A percentile compares a stretch with the other conserved stretches of the same genome.
Evolutionary conservation across 2,113 vertebrate species (phyloP).

Genomic region (Callospermophilus lateralis): DNA sequence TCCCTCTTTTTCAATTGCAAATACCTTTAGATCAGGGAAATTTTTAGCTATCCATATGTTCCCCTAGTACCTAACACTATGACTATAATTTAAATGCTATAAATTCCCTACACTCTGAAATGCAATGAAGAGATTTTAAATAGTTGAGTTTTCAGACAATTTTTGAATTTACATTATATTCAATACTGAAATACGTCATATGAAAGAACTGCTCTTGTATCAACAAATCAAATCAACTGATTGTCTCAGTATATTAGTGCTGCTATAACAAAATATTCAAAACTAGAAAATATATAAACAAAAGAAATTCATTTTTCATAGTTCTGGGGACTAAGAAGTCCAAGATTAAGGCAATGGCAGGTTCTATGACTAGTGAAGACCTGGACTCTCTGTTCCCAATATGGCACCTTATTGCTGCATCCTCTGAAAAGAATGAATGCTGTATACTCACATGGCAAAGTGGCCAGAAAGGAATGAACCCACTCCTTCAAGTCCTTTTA

Average conservation of each 20-base stretch:
- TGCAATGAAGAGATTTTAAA: slow-evolving; percentile 51
- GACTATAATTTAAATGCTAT: slow-evolving; percentile 42
- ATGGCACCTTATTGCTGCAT: background rate
- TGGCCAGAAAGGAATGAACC: background rate
- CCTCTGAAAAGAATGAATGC: background rate
- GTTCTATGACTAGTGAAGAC: background rate
- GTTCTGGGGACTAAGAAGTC: background rate
- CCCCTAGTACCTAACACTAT: slow-evolving; percentile 13
- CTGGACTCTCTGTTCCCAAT: background rate
- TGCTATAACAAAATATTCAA: background rate
- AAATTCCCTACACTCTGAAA: slow-evolving; percentile 49
- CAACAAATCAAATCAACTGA: slow-evolving; percentile 39
- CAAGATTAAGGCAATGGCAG: background rate
- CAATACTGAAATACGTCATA: slow-evolving; percentile 11
- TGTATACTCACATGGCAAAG: background rate
- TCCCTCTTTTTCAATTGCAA: background rate
- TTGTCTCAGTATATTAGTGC: background rate
- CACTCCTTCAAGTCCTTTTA: background rate
- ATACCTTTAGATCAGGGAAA: slow-evolving; percentile 27
- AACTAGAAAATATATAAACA: background rate
- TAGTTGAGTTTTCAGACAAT: background rate
- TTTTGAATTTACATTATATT: slow-evolving; percentile 53
- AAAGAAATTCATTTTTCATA: background rate
- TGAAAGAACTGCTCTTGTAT: slow-evolving; percentile 13
- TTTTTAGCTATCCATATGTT: slow-evolving; percentile 22